Conservation (phyloP, 2,888 invertebrate genomes). For the Tetranychus truncatus region DNA sequence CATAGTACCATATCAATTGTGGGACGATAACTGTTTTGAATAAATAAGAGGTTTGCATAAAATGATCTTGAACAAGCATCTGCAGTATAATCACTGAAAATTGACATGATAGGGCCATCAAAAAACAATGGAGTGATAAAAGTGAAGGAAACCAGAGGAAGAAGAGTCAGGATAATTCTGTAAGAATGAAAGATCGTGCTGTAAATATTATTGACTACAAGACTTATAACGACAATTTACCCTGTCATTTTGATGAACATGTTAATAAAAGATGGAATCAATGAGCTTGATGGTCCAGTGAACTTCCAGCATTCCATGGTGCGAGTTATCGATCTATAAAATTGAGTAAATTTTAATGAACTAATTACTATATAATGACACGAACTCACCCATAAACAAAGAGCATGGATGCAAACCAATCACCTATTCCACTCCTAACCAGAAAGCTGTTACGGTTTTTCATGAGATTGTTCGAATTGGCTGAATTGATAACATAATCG, state of each 20-base stretch:
- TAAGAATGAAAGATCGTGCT: not conserved
- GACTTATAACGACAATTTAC: not conserved
- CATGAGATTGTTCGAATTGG: too few species aligned
- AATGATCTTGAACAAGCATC: not conserved
- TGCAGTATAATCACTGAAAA: not conserved
- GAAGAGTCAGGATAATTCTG: not conserved
- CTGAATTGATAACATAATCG: too few species aligned
- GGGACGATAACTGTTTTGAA: not conserved
- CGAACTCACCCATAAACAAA: too few species aligned
- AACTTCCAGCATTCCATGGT: not conserved
- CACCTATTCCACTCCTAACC: too few species aligned
- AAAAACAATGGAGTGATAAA: not conserved
- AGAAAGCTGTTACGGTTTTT: too few species aligned
- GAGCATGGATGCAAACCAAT: too few species aligned
- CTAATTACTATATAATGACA: too few species aligned
- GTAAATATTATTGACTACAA: too few species aligned
- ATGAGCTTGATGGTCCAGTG: not conserved
- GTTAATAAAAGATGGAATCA: not conserved
- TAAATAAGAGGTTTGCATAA: not conserved
- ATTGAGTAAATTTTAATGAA: too few species aligned
- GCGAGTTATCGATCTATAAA: not conserved
- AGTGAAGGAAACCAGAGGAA: not conserved
- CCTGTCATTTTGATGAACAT: not conserved
- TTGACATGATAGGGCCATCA: not conserved
- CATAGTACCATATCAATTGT: not conserved